These are phyloP conservation scores for Delia radicum DNA, from an alignment of 1,140 invertebrate genomes.

Conservation along the genomic window DNA sequence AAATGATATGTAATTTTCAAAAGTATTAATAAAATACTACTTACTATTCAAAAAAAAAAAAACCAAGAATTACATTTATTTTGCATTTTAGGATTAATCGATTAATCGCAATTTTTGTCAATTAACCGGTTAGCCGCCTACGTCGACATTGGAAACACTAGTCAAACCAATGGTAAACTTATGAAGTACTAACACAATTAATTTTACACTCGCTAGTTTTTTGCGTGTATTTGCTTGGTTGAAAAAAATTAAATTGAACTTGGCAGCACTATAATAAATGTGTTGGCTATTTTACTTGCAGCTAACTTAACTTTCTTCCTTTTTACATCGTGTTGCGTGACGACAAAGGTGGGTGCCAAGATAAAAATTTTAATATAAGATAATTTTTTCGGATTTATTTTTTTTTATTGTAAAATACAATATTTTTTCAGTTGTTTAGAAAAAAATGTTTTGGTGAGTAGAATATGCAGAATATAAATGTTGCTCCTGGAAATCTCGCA, in stretches of 20 bases:
- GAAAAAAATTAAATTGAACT: neutral
- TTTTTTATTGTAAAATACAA: neutral
- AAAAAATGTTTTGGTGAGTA: neutral
- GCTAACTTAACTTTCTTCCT: constrained; percentile 18
- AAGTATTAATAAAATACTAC: no score
- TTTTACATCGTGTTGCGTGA: constrained; percentile 21
- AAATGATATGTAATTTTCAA: no score
- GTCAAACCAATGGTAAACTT: no score
- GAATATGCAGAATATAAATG: neutral
- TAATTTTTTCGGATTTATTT: neutral
- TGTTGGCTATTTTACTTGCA: neutral
- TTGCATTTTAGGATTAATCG: no score
- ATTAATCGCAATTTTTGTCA: no score
- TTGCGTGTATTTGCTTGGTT: neutral
- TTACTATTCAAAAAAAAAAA: no score
- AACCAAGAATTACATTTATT: no score
- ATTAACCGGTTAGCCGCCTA: no score
- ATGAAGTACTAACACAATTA: no score
- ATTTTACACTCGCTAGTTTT: neutral
- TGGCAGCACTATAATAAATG: neutral
- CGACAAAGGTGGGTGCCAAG: constrained; percentile 9
- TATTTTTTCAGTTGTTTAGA: neutral
- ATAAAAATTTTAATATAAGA: no score
- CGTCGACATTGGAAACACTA: no score
- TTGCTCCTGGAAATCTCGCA: neutral